Evolutionary conservation across 2,888 invertebrate species (phyloP).

Genomic region (Noctua janthe): DNA sequence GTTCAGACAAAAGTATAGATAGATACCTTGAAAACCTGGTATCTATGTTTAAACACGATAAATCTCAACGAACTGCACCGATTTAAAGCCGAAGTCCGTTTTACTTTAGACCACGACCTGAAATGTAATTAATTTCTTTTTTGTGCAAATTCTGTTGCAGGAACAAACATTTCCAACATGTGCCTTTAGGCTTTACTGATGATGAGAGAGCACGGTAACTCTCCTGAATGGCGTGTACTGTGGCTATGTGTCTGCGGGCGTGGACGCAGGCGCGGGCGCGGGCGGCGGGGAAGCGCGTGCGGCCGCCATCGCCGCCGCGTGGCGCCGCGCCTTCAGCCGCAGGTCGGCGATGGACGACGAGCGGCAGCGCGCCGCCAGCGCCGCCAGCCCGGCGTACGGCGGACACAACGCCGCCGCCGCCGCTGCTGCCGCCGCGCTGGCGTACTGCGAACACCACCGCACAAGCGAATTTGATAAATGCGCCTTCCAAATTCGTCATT

Average conservation of each 20-base stretch:
- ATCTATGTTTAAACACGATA: not conserved
- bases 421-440: slow-evolving; percentile 86
- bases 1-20: not conserved
- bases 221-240: slow-evolving; percentile 6
- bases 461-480: slow-evolving; percentile 8
- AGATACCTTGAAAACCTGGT: not conserved
- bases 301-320: slow-evolving; percentile 96
- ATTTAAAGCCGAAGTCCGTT: not conserved
- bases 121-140: not conserved
- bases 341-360: slow-evolving; percentile 98
- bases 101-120: not conserved
- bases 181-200: slow-evolving; percentile 25
- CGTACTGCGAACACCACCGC: slow-evolving; percentile 77
- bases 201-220: slow-evolving; percentile 14
- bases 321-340: slow-evolving; percentile 97
- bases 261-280: slow-evolving; percentile 65
- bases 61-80: not conserved
- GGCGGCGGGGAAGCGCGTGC: slow-evolving; percentile 82
- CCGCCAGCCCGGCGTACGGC: slow-evolving; percentile 94
- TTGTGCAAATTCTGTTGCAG: slow-evolving; percentile 9
- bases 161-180: not conserved
- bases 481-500: not conserved
- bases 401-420: slow-evolving; percentile 92
- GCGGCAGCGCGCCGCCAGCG: slow-evolving; percentile 95
- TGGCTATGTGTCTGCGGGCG: slow-evolving; percentile 82